phyloP scores from a whole-genome alignment of 2,797 vertebrate genomes.

The Bradypus variegatus region DNA sequence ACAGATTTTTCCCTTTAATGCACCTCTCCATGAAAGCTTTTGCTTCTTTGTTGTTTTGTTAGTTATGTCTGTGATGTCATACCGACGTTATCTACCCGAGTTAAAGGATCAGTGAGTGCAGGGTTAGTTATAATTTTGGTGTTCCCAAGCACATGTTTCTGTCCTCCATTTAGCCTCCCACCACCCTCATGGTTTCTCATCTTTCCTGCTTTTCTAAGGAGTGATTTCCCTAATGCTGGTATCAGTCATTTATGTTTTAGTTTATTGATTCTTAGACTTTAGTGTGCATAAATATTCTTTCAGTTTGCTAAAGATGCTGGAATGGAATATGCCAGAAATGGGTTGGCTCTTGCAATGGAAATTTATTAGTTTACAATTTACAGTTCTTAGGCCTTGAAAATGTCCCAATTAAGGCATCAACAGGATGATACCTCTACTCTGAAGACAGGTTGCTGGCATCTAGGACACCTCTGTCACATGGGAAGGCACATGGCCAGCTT shows the following conservation, averaged over 20 bases:
- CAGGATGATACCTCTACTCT: too few relatives aligned
- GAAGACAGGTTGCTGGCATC: too few relatives aligned
- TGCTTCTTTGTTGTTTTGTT: neutral
- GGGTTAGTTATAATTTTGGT: slow-evolving; percentile 2
- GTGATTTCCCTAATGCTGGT: neutral
- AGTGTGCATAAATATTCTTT: neutral
- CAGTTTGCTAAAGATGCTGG: too few relatives aligned
- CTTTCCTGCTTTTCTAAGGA: neutral
- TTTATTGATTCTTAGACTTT: neutral
- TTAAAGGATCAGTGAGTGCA: neutral
- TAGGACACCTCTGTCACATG: too few relatives aligned
- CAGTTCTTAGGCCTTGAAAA: too few relatives aligned
- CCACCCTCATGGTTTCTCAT: neutral
- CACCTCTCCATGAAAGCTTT: neutral
- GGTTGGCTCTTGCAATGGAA: too few relatives aligned
- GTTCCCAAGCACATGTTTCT: neutral
- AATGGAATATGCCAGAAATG: too few relatives aligned
- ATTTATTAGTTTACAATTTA: too few relatives aligned
- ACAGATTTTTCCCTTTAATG: neutral
- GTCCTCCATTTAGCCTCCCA: neutral
- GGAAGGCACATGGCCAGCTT: too few relatives aligned
- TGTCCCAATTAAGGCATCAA: too few relatives aligned
- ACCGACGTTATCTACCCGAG: neutral
- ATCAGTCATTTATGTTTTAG: slow-evolving; percentile 29
- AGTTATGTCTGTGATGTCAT: neutral